Evolutionary conservation across 2,797 vertebrate genomes (phyloP), one percentile per base, ranked within the genome.

Genomic region (Alosa sapidissima): DNA sequence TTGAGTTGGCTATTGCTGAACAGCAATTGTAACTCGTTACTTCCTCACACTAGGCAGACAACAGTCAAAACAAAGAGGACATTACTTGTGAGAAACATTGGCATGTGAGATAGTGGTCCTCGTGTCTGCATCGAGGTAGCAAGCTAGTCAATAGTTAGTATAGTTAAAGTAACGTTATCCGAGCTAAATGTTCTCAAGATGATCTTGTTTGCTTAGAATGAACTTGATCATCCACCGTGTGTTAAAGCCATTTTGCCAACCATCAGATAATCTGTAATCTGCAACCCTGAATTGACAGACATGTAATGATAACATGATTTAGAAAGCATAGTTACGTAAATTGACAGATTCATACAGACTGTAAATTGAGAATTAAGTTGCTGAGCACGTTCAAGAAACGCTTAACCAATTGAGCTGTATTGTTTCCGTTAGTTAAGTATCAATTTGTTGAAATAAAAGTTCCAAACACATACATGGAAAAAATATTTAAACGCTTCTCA

Each of bases 61-160:
- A 13, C 72, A 9, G 72, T 47, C 5, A 47, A 47, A 16, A 45
- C 19, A 78, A 78, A 47, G 16, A 78, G 13, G 10, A 16, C n/a
- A 65, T 65, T 47, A 78, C 36, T 21, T 47, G 41, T 47, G 1
- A 78, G 41, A 78, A 47, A 47, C 72, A 78, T 16, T 75, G 36
- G 5, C 33, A 41, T 47, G 45, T 19, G 36, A 78, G 36, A 45
- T 75, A 13, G 72, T 78, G 14, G 41, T 78, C 72, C 72, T 78
- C 72, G 72, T 78, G 72, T 78, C 36, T 47, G 16, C 72, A 45
- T 41, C 72, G 45, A 78, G 72, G 72, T 45, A 47, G 72, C 72
- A 47, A 78, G 41, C 72, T 19, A 78, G 19, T 78, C 72, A 21
- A 47, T 16, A 78, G 41, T 78, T 8, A 21, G n/a, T n/a, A n/a